Evolutionary conservation across 2,888 invertebrate genomes (phyloP).

Genomic region (Schrankia costaestrigalis): DNA sequence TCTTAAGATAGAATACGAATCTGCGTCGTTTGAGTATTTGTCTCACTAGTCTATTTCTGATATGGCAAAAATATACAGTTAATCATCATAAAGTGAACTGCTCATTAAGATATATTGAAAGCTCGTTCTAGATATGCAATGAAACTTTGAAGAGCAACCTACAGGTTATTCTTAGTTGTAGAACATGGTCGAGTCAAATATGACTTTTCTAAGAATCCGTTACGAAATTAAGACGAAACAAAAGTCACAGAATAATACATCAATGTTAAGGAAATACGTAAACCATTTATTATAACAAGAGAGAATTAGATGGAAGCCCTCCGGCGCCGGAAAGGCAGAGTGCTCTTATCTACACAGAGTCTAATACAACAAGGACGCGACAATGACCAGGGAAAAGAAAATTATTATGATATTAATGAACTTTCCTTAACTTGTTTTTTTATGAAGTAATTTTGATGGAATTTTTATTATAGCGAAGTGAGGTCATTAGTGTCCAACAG

Average conservation of each 20-base stretch:
- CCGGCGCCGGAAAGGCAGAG: constrained; percentile 34
- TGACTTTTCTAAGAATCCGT: constrained; percentile 9
- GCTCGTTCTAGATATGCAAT: too few relatives aligned
- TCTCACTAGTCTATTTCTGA: too few relatives aligned
- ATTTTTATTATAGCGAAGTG: constrained; percentile 53
- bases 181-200: too few relatives aligned
- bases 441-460: constrained; percentile 52
- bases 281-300: constrained; percentile 43
- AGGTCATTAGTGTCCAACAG: constrained; percentile 46
- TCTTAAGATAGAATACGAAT: neutral
- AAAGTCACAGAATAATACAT: constrained; percentile 35
- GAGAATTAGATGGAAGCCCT: constrained; percentile 37
- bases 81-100: too few relatives aligned
- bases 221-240: constrained; percentile 26
- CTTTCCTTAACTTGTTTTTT: constrained; percentile 50
- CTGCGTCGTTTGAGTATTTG: constrained; percentile 11
- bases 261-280: constrained; percentile 34
- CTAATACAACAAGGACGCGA: constrained; percentile 44
- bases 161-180: too few relatives aligned
- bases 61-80: too few relatives aligned
- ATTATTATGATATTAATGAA: constrained; percentile 58
- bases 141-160: too few relatives aligned
- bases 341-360: constrained; percentile 43
- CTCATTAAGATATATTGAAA: too few relatives aligned
- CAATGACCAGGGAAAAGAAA: constrained; percentile 45